phyloP scores from a whole-genome alignment of 2,888 invertebrate species.

The Pristionchus mayeri region DNA sequence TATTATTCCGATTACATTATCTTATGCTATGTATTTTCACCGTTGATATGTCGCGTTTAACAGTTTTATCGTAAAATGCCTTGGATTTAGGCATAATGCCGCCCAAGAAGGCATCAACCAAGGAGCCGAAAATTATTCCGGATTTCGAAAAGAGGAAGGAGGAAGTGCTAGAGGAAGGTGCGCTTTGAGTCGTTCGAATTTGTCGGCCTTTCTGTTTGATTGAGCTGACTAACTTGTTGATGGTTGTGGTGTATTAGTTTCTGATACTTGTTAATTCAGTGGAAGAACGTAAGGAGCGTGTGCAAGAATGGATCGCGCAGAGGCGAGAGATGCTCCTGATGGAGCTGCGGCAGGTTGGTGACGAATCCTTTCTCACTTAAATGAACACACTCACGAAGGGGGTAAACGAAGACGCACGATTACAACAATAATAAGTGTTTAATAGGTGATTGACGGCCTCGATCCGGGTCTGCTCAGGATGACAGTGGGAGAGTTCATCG shows the following conservation, averaged over 20 bases:
- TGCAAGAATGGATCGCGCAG: not conserved
- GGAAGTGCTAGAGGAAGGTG: not conserved
- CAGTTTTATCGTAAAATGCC: too few relatives aligned
- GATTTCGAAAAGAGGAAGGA: not conserved
- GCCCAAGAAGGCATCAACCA: constrained; percentile 10
- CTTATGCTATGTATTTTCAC: too few relatives aligned
- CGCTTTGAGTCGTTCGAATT: too few relatives aligned
- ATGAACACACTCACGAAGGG: too few relatives aligned
- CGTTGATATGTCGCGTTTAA: too few relatives aligned
- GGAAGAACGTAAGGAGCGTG: not conserved
- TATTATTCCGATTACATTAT: too few relatives aligned
- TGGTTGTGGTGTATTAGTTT: too few relatives aligned
- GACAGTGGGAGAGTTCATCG: constrained; percentile 21
- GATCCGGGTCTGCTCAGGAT: not conserved
- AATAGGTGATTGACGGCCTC: not conserved
- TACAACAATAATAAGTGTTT: not conserved
- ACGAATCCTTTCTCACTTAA: too few relatives aligned
- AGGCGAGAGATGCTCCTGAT: not conserved
- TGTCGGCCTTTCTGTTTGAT: too few relatives aligned
- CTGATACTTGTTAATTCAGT: constrained; percentile 9
- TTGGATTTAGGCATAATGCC: constrained; percentile 4
- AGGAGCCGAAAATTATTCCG: constrained; percentile 8
- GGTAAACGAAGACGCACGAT: too few relatives aligned
- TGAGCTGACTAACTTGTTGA: too few relatives aligned
- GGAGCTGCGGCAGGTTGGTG: not conserved